Evolutionary conservation across 2,797 vertebrate species (phyloP), one percentile per base, ranked within the genome.

Genomic region (Ctenopoma multispine): DNA sequence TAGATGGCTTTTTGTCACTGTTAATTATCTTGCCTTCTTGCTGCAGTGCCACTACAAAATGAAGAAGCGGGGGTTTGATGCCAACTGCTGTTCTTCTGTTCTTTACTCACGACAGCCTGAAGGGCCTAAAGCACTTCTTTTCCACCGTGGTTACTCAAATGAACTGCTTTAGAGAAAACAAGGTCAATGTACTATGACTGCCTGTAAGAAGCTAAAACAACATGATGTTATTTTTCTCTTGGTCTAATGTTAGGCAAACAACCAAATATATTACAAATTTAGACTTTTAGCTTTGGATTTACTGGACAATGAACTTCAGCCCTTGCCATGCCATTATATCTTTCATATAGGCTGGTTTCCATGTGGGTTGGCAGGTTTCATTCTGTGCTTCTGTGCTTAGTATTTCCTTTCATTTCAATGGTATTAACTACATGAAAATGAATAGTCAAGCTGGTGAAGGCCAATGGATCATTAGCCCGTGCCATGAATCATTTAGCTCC

Each of bases 1-100:
- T 85, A 86, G 79, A 83, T 79, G 72, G 56, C 81, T 81, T 87
- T 90, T 92, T 93, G 92, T 92, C 91, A 90, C 65, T 83, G 65
- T 85, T 93, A 92, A 93, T 92, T 93, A 92, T 84, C 77, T 72
- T 73, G 75, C 44, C 54, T 83, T 80, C 76, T 69, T 78, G 73
- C 82, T 73, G 80, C 67, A 74, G 58, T 55, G 67, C 61, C 23
- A 48, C 59, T 27, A 63, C 63, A 75, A 74, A 73, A 68, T 68
- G 80, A 73, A 80, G 72, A 79, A 67, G 63, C 58, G 60, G 34
- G 63, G 81, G 79, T 82, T 79, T 81, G 71, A 87, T 72, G 82
- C 83, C 88, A 83, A 81, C 77, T 84, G 82, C 77, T 80, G 74
- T 69, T 60, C 67, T 74, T 77, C 70, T 65, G 51, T 82, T 66